Base-by-base conservation (phyloP, 2,888 invertebrate species). In the Blera fallax region DNA sequence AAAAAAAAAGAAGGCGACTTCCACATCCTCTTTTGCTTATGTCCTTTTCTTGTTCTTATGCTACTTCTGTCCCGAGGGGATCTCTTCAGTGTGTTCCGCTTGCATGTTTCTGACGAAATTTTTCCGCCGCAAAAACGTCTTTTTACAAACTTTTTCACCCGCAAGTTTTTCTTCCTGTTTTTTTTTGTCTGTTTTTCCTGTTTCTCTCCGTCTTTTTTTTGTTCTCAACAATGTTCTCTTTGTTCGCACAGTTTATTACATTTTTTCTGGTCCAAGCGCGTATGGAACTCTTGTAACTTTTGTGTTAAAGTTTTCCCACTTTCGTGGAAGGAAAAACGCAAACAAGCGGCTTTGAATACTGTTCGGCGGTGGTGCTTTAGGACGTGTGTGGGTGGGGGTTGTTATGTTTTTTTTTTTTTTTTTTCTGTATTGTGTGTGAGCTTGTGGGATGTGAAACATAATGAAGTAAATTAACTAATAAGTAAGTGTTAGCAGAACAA, bases 21-120 rank as follows among this genome's bases (percentile, higher is more conserved):
- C 89, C 88, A 89, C 90, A 91, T 76, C 77, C 72, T 73, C n/a
- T 16, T 77, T 81, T 81, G 85, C 77, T 77, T 76, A 82, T 84
- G 74, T 69, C 67, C 54, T 67, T 79, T 74, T 74, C 74, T 69
- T 67, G 60, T 64, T 45, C 34, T 54, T 67, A 24, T 73, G 54
- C 50, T 69, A 11, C 48, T 70, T 52, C 54, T 24, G 64, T 64
- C 60, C 69, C 70, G 60, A 72, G 76, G 85, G 85, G 21, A 52
- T 52, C 62, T n/a, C 27, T 65, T 40, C 65, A 60, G 43, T 67
- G 76, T 72, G 85, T 80, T 85, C 65, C 80, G 80, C 80, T 76
- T 85, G 80, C 80, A 80, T 80, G 85, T 85, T 72, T 24, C 80
- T 64, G 76, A 65, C 72, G 80, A 76, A 85, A 85, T 85, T 85